Base-by-base conservation (phyloP, 1,140 invertebrate species). In the Tetramorium simillimum region DNA sequence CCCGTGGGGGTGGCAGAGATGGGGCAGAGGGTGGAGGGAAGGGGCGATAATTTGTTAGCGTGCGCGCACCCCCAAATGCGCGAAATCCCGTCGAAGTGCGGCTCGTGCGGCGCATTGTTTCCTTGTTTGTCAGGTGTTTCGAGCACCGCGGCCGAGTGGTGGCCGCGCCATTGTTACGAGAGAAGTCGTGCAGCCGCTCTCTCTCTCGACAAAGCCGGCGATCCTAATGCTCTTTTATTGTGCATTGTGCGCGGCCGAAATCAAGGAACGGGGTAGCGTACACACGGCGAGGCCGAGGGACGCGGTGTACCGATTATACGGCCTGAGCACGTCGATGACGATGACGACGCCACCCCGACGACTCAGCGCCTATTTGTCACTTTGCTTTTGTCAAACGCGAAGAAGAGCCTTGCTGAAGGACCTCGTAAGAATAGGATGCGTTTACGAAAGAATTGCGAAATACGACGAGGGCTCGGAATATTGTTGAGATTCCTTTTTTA, bases 171-270 rank as follows among this genome's bases (percentile, higher is more conserved):
- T 94, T 94, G 93, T 94, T 92, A 89, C 92, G 88, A 92, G 89
- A 92, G 91, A 94, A 94, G 94, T 94, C 93, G 93, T 92, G 91
- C 91, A 93, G 91, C 92, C 92, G 90, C 92, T 93, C 69, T 84
- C 92, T 93, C 28, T 93, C 28, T 62, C 92, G 93, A 95, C 94
- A 95, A 94, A 95, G 94, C 93, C 92, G 91, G 88, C 93, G 93
- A 94, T 94, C 65, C 94, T 95, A 95, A 95, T 95, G 94, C 94
- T 95, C 94, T 95, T 95, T 95, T 95, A 95, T 95, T 95, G 94
- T 95, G 92, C 94, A 95, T 94, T 95, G 94, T 95, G 92, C 90
- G 84, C 92, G 88, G 90, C 75, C 86, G 86, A 91, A 69, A 92
- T 92, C 88, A 92, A 92, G 89, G 76, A 87, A 89, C 85, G 73